Evolutionary conservation across 2,797 vertebrate genomes (phyloP).

Genomic region (Triplophysa yarkandensis): DNA sequence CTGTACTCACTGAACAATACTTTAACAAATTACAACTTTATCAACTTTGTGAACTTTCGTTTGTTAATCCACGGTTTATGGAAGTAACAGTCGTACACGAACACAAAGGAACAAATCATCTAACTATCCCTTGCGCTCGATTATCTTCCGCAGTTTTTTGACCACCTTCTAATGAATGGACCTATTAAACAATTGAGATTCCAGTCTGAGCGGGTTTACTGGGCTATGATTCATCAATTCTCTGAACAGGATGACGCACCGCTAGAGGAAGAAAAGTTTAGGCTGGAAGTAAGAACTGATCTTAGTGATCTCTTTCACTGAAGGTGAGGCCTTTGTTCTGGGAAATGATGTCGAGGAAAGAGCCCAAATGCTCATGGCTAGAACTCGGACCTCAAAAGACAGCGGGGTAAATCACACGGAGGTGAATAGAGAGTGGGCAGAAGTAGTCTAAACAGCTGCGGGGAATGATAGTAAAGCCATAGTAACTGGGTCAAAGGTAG

Average conservation of each 20-base stretch:
- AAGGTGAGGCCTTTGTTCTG: conserved; percentile 17
- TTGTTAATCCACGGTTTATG: conserved; percentile 23
- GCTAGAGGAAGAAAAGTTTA: background rate
- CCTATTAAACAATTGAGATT: background rate
- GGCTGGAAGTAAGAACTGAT: background rate
- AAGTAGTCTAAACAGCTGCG: conserved; percentile 23
- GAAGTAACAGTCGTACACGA: conserved; percentile 33
- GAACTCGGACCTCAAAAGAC: conserved; percentile 10
- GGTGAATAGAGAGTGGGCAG: conserved; percentile 8
- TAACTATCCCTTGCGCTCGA: background rate
- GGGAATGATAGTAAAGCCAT: conserved; percentile 29
- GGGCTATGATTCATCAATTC: conserved; percentile 16
- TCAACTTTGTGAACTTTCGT: conserved; percentile 13
- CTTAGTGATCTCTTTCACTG: conserved; percentile 8
- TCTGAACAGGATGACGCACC: background rate
- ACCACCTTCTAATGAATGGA: background rate
- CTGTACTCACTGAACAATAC: background rate
- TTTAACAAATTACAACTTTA: background rate
- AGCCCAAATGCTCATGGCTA: conserved; percentile 2
- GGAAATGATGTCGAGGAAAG: conserved; percentile 23
- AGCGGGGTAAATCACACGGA: conserved; percentile 27
- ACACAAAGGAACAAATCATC: conserved; percentile 6
- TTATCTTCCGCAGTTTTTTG: background rate
- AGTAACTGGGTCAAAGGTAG: conserved; percentile 15
- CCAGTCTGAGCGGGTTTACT: background rate